Evolutionary conservation across 2,113 vertebrate species (phyloP).

Genomic region (Toxotes chatareus): DNA sequence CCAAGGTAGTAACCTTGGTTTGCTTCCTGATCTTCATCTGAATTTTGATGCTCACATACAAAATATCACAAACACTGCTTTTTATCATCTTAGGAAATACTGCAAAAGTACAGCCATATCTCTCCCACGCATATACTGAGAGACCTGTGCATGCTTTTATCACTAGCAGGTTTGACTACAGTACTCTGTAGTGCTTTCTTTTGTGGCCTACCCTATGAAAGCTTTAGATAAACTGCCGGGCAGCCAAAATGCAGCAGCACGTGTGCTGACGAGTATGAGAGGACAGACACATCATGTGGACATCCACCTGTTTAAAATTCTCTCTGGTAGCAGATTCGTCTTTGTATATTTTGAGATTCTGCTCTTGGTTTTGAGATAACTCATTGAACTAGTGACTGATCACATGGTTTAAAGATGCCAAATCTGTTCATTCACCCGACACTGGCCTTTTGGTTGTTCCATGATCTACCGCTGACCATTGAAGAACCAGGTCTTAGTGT

Average conservation of each 20-base stretch:
- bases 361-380: not conserved
- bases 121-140: constrained; percentile 7
- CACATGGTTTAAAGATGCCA: not conserved
- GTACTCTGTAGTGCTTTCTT: constrained; percentile 11
- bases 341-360: constrained; percentile 9
- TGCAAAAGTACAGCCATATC: constrained; percentile 18
- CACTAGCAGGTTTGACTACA: constrained; percentile 8
- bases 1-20: constrained; percentile 1
- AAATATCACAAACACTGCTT: not conserved
- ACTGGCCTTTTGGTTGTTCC: not conserved
- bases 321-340: not conserved
- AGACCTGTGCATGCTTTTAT: constrained; percentile 16
- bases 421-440: not conserved
- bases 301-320: constrained; percentile 4
- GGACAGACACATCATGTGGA: not conserved
- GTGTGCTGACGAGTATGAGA: constrained; percentile 21
- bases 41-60: not conserved
- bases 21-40: constrained; percentile 33
- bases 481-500: not conserved
- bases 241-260: constrained; percentile 17
- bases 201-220: constrained; percentile 16
- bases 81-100: constrained; percentile 34
- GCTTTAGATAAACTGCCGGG: constrained; percentile 24
- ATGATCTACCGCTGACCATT: not conserved
- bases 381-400: not conserved